phyloP scores from a whole-genome alignment of 1,140 invertebrate species.

The Zaprionus ornatus region DNA sequence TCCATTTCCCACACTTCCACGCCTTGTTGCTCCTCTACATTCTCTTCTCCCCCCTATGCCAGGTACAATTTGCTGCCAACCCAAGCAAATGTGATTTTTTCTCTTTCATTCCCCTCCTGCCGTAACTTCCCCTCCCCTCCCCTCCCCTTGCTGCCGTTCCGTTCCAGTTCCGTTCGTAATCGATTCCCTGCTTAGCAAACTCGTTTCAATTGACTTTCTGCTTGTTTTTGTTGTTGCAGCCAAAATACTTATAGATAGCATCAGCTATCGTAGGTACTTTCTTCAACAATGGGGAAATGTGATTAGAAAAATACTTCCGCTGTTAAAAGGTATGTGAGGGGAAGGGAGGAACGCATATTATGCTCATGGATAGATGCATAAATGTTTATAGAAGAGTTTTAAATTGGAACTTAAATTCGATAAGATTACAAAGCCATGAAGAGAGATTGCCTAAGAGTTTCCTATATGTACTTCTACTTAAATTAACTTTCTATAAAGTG shows the following conservation, averaged over 20 bases:
- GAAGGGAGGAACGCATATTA: not conserved
- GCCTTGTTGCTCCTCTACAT: conserved; percentile 16
- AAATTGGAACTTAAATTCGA: not conserved
- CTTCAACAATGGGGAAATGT: not conserved
- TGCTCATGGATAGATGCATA: not conserved
- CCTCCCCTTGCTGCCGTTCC: not conserved
- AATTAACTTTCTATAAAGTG: too few species aligned
- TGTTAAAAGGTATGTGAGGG: not conserved
- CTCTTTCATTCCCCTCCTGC: not conserved
- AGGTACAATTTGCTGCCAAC: conserved; percentile 40
- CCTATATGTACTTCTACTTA: too few species aligned
- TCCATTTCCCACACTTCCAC: conserved; percentile 21
- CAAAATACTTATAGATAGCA: conserved; percentile 3
- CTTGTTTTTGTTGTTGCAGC: conserved; percentile 9
- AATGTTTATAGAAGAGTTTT: not conserved
- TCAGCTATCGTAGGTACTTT: not conserved
- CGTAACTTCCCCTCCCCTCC: too few species aligned
- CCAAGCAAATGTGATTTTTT: conserved; percentile 42
- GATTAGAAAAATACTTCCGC: conserved; percentile 3
- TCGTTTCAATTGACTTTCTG: conserved; percentile 47
- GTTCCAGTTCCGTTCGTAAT: conserved; percentile 31
- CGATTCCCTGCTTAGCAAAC: conserved; percentile 29
- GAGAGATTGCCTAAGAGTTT: too few species aligned
- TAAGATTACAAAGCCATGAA: too few species aligned
- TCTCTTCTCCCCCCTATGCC: not conserved